phyloP scores from a whole-genome alignment of 2,797 vertebrate genomes.

The Sebastolobus altivelis region DNA sequence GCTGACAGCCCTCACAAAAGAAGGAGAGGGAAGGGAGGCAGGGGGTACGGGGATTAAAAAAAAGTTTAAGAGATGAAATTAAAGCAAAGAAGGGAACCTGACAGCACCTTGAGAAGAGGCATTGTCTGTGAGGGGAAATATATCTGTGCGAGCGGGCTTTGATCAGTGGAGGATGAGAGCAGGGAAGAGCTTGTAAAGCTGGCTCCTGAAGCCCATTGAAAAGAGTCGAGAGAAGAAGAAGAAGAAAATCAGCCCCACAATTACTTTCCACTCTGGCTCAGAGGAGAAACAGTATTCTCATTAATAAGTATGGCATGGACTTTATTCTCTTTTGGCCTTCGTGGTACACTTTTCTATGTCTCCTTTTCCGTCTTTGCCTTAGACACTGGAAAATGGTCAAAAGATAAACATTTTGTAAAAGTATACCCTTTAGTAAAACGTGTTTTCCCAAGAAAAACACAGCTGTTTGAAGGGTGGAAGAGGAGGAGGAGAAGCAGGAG shows the following conservation, averaged over 20 bases:
- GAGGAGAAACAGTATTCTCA: constrained; percentile 54
- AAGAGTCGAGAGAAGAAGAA: constrained; percentile 59
- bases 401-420: constrained; percentile 10
- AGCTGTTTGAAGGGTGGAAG: constrained; percentile 56
- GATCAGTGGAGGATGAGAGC: constrained; percentile 85
- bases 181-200: constrained; percentile 82
- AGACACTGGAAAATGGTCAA: constrained; percentile 28
- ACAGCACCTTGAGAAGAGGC: constrained; percentile 87
- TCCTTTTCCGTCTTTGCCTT: not conserved
- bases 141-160: constrained; percentile 83
- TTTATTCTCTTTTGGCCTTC: constrained; percentile 32
- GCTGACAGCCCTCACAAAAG: constrained; percentile 86
- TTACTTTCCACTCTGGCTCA: constrained; percentile 63
- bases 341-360: not conserved
- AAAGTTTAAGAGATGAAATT: constrained; percentile 88
- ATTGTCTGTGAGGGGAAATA: constrained; percentile 86
- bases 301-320: constrained; percentile 36
- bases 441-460: constrained; percentile 64
- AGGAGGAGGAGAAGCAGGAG: constrained; percentile 41
- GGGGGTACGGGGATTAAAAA: constrained; percentile 83
- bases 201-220: constrained; percentile 75
- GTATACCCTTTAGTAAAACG: constrained; percentile 38
- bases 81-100: constrained; percentile 88
- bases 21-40: constrained; percentile 80
- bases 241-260: constrained; percentile 69